Percentiles rank a stretch among this genome's conserved stretches.
phyloP scores from a whole-genome alignment of 1,140 invertebrate species.

The Scaptomyza montana region DNA sequence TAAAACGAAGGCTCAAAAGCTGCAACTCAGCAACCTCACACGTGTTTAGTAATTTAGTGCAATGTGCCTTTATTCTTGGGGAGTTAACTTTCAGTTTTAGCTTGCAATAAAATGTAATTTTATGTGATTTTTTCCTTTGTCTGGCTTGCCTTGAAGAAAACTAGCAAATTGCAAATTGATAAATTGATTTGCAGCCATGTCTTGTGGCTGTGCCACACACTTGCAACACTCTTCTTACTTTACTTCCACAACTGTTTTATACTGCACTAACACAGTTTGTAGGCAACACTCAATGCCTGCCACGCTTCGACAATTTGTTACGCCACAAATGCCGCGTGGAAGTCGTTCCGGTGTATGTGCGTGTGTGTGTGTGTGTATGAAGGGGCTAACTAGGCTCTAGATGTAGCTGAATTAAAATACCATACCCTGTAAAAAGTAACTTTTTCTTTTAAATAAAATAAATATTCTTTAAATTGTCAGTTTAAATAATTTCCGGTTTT shows the following conservation, averaged over 20 bases:
- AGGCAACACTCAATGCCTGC: slow-evolving; percentile 67
- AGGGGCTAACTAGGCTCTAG: background rate
- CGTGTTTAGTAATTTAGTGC: slow-evolving; percentile 40
- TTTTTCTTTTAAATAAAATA: too few species aligned
- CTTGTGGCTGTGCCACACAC: slow-evolving; percentile 14
- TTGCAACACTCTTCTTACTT: background rate
- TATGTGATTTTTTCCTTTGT: slow-evolving; percentile 72
- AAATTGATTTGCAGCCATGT: slow-evolving; percentile 67
- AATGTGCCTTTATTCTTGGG: slow-evolving; percentile 27
- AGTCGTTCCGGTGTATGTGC: background rate
- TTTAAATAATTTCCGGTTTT: too few species aligned
- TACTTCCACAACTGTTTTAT: background rate
- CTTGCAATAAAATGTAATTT: slow-evolving; percentile 72
- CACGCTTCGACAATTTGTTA: slow-evolving; percentile 69
- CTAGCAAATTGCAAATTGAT: slow-evolving; percentile 75
- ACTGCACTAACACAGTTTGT: slow-evolving; percentile 42
- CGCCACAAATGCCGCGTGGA: slow-evolving; percentile 45
- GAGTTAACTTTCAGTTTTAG: slow-evolving; percentile 25
- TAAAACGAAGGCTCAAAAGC: slow-evolving; percentile 1
- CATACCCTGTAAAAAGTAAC: slow-evolving; percentile 11
- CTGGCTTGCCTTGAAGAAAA: slow-evolving; percentile 26
- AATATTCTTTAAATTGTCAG: too few species aligned
- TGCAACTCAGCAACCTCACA: slow-evolving; percentile 47
- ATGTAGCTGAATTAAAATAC: background rate
- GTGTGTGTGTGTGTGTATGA: background rate